Percentiles rank a stretch among this genome's conserved stretches.
These are phyloP conservation scores for Reticulitermes speratus DNA, from an alignment of 1,140 invertebrate genomes.

Conservation along the genomic window DNA sequence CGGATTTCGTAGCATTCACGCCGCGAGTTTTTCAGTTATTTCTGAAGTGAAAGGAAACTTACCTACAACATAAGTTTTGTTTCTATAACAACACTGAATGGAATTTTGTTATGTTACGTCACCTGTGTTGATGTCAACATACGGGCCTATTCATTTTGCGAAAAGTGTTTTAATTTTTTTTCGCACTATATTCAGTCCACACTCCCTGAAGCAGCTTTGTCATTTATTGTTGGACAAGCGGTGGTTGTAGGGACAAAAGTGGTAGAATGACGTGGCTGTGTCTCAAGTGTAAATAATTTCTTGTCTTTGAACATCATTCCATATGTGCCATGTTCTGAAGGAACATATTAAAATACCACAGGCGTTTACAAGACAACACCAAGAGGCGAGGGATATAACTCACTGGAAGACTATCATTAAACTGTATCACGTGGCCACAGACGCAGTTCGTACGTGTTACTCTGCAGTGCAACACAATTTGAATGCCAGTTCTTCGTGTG, in stretches of 20 bases:
- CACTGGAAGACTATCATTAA: too few species aligned
- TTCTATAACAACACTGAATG: background rate
- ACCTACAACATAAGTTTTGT: background rate
- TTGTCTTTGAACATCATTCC: background rate
- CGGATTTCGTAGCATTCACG: background rate
- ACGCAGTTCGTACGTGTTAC: background rate
- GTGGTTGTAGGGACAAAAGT: background rate
- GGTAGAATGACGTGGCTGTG: background rate
- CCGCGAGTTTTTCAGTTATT: background rate
- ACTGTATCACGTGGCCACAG: background rate
- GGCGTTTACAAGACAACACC: background rate
- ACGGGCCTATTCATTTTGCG: background rate
- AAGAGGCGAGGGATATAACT: background rate
- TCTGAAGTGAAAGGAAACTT: background rate
- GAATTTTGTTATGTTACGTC: background rate
- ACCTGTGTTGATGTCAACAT: background rate
- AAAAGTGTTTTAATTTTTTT: background rate
- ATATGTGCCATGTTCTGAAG: background rate
- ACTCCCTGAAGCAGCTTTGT: background rate
- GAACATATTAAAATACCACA: background rate
- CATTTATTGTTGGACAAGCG: background rate
- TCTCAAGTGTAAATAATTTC: background rate
- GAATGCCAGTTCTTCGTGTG: background rate
- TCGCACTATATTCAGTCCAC: background rate
- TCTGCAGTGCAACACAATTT: background rate